phyloP scores from a whole-genome alignment of 1,140 invertebrate genomes.

The Marisa cornuarietis region DNA sequence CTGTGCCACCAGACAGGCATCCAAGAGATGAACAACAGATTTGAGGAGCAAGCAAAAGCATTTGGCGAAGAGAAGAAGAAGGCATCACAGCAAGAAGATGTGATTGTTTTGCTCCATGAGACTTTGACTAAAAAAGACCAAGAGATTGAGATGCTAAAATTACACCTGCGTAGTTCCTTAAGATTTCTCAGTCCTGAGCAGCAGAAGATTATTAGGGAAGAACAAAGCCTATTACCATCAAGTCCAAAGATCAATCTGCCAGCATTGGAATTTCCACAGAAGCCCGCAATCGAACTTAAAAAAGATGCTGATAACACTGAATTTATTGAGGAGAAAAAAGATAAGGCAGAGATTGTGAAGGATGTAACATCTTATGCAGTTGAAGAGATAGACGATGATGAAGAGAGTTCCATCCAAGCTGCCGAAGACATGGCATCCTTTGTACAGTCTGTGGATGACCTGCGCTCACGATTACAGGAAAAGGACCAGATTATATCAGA shows the following conservation, averaged over 20 bases:
- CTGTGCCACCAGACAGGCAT: conserved; percentile 43
- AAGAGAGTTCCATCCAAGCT: conserved; percentile 19
- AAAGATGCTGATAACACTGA: neutral
- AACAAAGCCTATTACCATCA: neutral
- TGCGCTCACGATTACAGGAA: conserved; percentile 42
- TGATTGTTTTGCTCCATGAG: conserved; percentile 39
- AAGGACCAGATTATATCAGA: conserved; percentile 58
- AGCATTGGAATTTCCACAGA: conserved; percentile 42
- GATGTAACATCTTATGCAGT: neutral
- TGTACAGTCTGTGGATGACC: conserved; percentile 40
- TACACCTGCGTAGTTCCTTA: conserved; percentile 34
- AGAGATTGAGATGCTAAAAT: conserved; percentile 31
- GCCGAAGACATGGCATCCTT: conserved; percentile 26
- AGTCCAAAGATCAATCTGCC: conserved; percentile 21
- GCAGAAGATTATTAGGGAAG: conserved; percentile 24
- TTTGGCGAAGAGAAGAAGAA: conserved; percentile 31
- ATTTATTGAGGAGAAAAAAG: neutral
- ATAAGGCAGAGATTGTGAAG: neutral
- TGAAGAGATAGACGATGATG: neutral
- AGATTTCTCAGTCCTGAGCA: conserved; percentile 37
- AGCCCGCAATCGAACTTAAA: conserved; percentile 24
- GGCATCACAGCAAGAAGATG: conserved; percentile 33
- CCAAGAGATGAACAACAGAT: conserved; percentile 42
- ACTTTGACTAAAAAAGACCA: conserved; percentile 41
- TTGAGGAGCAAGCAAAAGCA: conserved; percentile 31